Base-by-base conservation (phyloP, 1,140 invertebrate genomes). In the Heliconius himera region DNA sequence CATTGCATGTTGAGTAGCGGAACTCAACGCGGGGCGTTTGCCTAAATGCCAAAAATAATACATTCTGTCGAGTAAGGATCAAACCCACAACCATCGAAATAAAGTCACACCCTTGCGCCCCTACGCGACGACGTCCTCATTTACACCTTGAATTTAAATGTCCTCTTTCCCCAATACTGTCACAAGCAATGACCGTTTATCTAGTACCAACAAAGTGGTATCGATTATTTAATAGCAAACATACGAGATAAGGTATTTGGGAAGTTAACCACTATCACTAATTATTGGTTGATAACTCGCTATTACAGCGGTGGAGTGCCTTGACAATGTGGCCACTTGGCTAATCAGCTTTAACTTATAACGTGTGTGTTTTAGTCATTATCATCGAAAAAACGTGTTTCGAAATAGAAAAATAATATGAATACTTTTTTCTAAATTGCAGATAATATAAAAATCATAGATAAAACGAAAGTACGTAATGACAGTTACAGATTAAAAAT, bases 211-310 rank as follows among this genome's bases (percentile, higher is more conserved):
- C 82, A 82, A 71, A 84, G 83, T 87, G 84, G 83, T 92, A 94
- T 94, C 91, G 92, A 94, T 94, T 94, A 94, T 94, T 94, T 93
- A 94, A 94, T 91, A 93, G 92, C 91, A 93, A 94, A 94, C 87
- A 93, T 87, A 83, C 82, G 49, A 86, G 91, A 93, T 93, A 93
- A 91, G 83, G 86, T 89, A 93, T 92, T 91, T 88, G 88, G 90
- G 84, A 83, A 91, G 86, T 91, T 92, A 94, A 93, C 91, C 85
- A 86, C 83, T 90, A 90, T 90, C 91, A 83, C 87, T 94, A 94
- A 94, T 94, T 94, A 94, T 92, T 93, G 83, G 82, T 74, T 89
- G 92, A 93, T 94, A 94, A 88, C 86, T 83, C 76, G 89, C 89
- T 91, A 92, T 92, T 89, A 90, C 89, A 82, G 83, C 81, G 81